phyloP scores from a whole-genome alignment of 2,113 vertebrate species.

The Onychorhynchus coronatus region DNA sequence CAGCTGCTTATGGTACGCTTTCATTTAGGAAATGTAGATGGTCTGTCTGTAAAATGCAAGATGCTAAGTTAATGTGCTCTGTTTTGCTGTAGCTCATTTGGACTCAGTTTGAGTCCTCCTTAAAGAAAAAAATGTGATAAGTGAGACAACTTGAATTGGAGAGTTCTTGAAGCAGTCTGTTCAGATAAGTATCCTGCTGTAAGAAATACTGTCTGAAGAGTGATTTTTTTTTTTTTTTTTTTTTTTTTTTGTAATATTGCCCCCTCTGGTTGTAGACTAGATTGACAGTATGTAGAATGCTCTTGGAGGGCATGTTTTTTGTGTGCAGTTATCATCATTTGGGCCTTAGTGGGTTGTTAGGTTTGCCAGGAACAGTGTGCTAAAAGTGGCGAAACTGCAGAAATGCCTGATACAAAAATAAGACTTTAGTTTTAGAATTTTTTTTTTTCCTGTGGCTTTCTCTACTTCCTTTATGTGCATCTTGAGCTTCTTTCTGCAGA shows the following conservation, averaged over 20 bases:
- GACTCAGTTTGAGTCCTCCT: background rate
- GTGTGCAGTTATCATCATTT: background rate
- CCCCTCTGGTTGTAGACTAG: background rate
- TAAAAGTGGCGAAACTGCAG: background rate
- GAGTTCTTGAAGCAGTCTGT: background rate
- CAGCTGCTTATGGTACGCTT: background rate
- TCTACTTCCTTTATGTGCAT: slow-evolving; percentile 35
- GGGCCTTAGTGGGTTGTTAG: background rate
- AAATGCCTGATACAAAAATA: background rate
- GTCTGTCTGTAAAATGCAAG: background rate
- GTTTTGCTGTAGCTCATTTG: background rate
- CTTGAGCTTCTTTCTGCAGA: slow-evolving; percentile 24
- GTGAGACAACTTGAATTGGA: background rate
- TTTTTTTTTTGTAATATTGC: fast-evolving
- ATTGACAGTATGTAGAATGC: background rate
- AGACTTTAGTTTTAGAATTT: background rate
- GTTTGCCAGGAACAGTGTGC: background rate
- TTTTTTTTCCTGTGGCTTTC: slow-evolving; percentile 3
- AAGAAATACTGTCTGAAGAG: background rate
- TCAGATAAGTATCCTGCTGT: background rate
- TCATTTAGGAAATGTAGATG: background rate
- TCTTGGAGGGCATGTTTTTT: background rate
- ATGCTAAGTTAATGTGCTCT: background rate
- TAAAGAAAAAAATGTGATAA: background rate
- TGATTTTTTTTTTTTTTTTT: background rate